phyloP scores from a whole-genome alignment of 2,888 invertebrate genomes.

The Amiota mariae region DNA sequence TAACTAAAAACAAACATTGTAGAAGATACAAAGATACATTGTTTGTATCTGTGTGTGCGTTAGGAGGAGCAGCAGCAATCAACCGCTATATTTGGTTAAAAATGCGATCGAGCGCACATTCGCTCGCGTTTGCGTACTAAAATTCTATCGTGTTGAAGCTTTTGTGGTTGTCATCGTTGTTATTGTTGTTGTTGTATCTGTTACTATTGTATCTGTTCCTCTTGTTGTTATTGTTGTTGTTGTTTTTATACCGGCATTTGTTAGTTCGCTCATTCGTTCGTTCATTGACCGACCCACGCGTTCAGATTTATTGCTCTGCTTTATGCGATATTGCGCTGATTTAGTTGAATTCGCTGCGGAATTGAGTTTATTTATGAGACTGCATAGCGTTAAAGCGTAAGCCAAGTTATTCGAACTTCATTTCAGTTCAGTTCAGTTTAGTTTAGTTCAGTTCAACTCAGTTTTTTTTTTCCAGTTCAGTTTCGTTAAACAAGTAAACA shows the following conservation, averaged over 20 bases:
- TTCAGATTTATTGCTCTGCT: slow-evolving; percentile 58
- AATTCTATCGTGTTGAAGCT: slow-evolving; percentile 6
- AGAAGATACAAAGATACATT: background rate
- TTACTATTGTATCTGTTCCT: background rate
- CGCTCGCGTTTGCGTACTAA: background rate
- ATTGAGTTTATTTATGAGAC: slow-evolving; percentile 48
- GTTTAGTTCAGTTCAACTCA: slow-evolving; percentile 32
- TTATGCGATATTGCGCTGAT: slow-evolving; percentile 46
- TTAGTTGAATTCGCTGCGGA: slow-evolving; percentile 40
- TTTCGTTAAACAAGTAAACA: background rate
- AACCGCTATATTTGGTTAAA: slow-evolving; percentile 25
- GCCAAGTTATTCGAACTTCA: background rate
- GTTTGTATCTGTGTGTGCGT: too few species aligned
- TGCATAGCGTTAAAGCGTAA: slow-evolving; percentile 37
- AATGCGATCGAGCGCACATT: background rate
- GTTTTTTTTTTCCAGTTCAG: too few species aligned
- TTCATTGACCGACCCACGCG: slow-evolving; percentile 54
- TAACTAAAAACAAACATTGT: background rate
- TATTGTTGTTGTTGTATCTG: background rate
- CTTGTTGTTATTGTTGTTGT: slow-evolving; percentile 29
- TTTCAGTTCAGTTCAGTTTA: slow-evolving; percentile 39
- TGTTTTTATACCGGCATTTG: background rate
- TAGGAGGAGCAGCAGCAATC: background rate
- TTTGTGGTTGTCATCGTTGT: slow-evolving; percentile 1
- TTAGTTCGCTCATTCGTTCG: background rate